Conservation (phyloP, 2,113 vertebrate genomes). For the Nematolebias whitei region DNA sequence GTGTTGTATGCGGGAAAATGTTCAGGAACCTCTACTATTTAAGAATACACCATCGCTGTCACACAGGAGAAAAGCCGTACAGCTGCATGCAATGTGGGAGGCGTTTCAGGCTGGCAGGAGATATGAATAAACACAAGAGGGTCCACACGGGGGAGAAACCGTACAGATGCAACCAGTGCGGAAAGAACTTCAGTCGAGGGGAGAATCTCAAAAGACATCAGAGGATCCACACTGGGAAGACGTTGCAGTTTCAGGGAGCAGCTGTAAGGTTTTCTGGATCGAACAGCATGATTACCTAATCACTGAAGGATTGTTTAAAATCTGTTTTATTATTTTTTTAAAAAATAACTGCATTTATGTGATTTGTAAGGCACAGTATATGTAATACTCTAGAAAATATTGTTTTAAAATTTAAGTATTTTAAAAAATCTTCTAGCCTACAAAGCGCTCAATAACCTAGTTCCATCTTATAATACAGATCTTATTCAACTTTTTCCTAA, state of each 20-base stretch:
- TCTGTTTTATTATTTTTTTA: too few species aligned
- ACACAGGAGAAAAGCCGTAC: slow-evolving; percentile 80
- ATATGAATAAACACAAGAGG: slow-evolving; percentile 80
- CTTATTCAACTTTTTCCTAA: too few species aligned
- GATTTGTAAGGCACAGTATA: too few species aligned
- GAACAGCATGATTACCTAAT: background rate
- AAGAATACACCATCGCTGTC: slow-evolving; percentile 78
- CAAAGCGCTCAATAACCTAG: too few species aligned
- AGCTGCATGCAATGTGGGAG: slow-evolving; percentile 75
- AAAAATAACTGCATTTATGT: too few species aligned
- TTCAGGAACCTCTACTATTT: slow-evolving; percentile 77
- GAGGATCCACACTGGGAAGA: slow-evolving; percentile 74
- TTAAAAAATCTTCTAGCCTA: too few species aligned
- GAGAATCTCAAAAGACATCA: slow-evolving; percentile 80
- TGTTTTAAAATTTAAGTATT: too few species aligned
- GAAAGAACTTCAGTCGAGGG: slow-evolving; percentile 79
- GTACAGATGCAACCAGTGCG: slow-evolving; percentile 77
- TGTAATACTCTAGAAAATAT: too few species aligned
- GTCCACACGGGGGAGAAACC: slow-evolving; percentile 81
- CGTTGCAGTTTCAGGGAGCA: slow-evolving; percentile 52
- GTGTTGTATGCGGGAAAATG: slow-evolving; percentile 72
- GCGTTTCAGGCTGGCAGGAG: slow-evolving; percentile 77
- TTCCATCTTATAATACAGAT: too few species aligned
- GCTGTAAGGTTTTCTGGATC: slow-evolving; percentile 6
- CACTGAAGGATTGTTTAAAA: background rate